Evolutionary conservation across 2,113 vertebrate genomes (phyloP), one percentile per base, ranked within the genome.

Genomic region (Salvelinus sp.): DNA sequence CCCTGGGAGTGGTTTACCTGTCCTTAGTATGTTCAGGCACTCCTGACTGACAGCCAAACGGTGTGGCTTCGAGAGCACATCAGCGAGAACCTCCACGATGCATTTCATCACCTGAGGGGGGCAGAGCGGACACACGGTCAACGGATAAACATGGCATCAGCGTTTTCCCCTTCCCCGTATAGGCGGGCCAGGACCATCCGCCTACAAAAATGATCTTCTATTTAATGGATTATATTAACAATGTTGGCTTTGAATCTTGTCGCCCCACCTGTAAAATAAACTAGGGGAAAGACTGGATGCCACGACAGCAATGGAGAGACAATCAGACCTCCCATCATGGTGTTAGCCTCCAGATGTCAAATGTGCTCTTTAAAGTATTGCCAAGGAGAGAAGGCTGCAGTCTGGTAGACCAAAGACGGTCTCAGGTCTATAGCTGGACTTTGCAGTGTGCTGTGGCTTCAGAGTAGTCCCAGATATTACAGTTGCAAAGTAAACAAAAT

Each of bases 11-110:
- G 22, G n/a, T 82, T 63, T 92, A 99, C 98, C 97, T 92, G 92
- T 94, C 83, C 92, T 93, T 58, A 99, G 93, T 1, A 87, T 95
- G 84, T 94, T 92, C 76, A 95, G 89, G 82, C 98, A 99, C 81
- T 96, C 93, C 72, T 93, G 90, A 23, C 95, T 97, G 91, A 97
- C 91, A 0, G 96, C 94, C 50, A 93, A 30, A 27, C 94, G 93
- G 50, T 91, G 94, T 82, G 96, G 96, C 79, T 94, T 96, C 0
- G 95, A 95, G 4, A 99, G 89, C 0, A 95, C 95, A 33, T 97
- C 95, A 0, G 96, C 94, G 87, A 99, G 93, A 66, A 95, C 96
- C 87, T 99, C 97, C 30, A 97, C 94, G 14, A 98, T 94, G 83
- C 98, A 99, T 83, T 95, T 96, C 95, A 97, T 96, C 87, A 98